Conservation (phyloP, 2,797 vertebrate species). For the Vipera ursinii region DNA sequence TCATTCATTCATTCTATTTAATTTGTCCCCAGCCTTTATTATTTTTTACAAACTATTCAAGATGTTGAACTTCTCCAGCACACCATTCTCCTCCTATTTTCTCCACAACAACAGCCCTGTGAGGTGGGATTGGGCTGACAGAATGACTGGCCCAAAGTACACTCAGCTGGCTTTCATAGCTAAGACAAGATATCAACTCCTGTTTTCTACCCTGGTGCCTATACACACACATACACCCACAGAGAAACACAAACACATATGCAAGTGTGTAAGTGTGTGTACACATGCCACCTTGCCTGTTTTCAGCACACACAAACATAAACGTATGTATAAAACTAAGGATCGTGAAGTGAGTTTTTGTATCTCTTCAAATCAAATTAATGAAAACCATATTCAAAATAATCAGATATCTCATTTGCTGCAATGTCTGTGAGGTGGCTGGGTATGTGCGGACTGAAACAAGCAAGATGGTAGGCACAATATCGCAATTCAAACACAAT, state of each 20-base stretch:
- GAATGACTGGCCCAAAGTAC: neutral
- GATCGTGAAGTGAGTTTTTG: neutral
- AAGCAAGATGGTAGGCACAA: neutral
- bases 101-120: neutral
- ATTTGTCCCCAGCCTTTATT: neutral
- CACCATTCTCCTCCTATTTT: neutral
- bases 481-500: neutral
- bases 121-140: neutral
- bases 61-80: neutral
- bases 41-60: neutral
- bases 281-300: neutral
- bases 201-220: neutral
- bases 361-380: neutral
- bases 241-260: neutral
- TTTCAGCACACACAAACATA: neutral
- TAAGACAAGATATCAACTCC: neutral
- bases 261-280: neutral
- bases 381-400: neutral
- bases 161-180: neutral
- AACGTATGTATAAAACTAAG: neutral
- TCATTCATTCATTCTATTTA: neutral
- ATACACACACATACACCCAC: neutral
- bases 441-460: neutral
- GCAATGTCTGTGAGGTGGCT: neutral
- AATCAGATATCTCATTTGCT: neutral